Percentiles rank a stretch among this genome's conserved stretches.
Evolutionary conservation across 1,140 invertebrate species (phyloP).

Genomic region (Leptopilina boulardi): DNA sequence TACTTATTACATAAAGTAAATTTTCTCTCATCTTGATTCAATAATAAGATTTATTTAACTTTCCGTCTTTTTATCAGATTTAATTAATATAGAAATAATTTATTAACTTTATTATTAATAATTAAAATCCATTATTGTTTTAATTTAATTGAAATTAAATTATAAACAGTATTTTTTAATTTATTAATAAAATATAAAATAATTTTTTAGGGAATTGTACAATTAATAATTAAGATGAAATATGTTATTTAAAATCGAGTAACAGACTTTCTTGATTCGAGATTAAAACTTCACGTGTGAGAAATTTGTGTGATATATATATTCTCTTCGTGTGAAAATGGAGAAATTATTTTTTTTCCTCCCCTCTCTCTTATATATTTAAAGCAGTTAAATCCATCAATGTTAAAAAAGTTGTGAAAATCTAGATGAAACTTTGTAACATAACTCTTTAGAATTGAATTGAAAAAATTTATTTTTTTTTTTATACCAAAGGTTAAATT

Average conservation of each 20-base stretch:
- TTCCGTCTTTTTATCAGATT: too few species aligned
- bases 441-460: constrained; percentile 2
- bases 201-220: too few species aligned
- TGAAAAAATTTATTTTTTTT: background rate
- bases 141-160: too few species aligned
- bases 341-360: background rate
- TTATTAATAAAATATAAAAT: too few species aligned
- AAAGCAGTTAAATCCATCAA: constrained; percentile 1
- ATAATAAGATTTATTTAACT: too few species aligned
- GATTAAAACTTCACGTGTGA: background rate
- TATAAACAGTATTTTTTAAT: too few species aligned
- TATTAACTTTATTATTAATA: too few species aligned
- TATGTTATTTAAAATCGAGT: background rate
- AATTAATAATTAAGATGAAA: too few species aligned
- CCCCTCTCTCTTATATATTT: background rate
- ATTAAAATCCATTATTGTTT: too few species aligned
- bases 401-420: constrained; percentile 1
- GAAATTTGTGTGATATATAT: background rate
- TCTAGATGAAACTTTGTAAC: background rate
- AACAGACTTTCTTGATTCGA: background rate
- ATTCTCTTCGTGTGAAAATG: background rate
- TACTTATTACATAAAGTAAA: too few species aligned
- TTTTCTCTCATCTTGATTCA: too few species aligned
- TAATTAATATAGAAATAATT: too few species aligned
- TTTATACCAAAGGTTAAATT: background rate